Evolutionary conservation across 2,113 vertebrate genomes (phyloP).

Genomic region (Pantherophis guttatus): DNA sequence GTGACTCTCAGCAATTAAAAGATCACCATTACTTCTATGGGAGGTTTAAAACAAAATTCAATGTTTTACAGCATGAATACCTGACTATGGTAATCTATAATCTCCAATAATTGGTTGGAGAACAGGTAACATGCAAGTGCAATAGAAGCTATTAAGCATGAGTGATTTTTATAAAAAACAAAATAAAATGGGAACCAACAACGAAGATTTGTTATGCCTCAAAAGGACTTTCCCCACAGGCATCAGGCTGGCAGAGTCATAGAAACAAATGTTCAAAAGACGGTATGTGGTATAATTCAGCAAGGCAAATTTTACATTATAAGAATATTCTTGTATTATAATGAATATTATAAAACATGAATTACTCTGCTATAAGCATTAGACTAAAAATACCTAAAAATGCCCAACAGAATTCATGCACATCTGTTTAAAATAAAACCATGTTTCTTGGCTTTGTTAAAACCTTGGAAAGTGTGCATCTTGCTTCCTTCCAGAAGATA

Average conservation of each 20-base stretch:
- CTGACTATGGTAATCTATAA: background rate
- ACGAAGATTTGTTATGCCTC: background rate
- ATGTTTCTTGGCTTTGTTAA: slow-evolving; percentile 11
- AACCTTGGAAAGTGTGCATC: slow-evolving; percentile 44
- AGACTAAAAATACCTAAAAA: slow-evolving; percentile 57
- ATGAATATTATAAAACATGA: slow-evolving; percentile 29
- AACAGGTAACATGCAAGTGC: background rate
- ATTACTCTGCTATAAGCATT: slow-evolving; percentile 35
- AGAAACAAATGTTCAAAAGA: background rate
- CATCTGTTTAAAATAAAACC: slow-evolving; percentile 68
- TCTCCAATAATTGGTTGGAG: background rate
- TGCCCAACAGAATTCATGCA: slow-evolving; percentile 27
- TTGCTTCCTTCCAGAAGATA: slow-evolving; percentile 17
- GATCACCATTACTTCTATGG: background rate
- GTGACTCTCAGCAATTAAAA: background rate
- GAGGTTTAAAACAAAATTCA: background rate
- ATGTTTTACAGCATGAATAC: background rate
- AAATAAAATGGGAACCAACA: background rate
- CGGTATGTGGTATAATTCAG: background rate
- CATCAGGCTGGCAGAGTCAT: background rate
- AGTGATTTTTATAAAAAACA: background rate
- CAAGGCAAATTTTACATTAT: background rate
- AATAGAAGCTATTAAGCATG: background rate
- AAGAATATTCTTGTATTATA: slow-evolving; percentile 12
- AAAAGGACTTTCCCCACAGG: background rate